Percentiles rank a stretch among this genome's conserved stretches.
phyloP scores from a whole-genome alignment of 1,140 invertebrate genomes.

The Artemia franciscana region DNA sequence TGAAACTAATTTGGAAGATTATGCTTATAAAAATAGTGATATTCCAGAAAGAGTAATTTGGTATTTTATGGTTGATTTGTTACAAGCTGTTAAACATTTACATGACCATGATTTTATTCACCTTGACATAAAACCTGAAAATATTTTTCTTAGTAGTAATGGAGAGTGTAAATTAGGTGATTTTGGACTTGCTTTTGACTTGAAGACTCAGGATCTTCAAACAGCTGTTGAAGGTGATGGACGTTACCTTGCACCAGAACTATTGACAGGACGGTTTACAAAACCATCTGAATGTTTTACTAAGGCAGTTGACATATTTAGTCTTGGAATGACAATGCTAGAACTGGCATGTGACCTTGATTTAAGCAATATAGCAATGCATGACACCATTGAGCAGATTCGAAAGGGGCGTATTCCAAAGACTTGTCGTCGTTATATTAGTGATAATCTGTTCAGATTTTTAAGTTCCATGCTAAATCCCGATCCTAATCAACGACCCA shows the following conservation, averaged over 20 bases:
- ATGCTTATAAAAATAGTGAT: conserved; percentile 23
- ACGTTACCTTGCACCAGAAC: conserved; percentile 45
- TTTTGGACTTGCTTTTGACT: conserved; percentile 43
- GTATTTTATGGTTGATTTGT: conserved; percentile 28
- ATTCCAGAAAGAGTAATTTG: conserved; percentile 26
- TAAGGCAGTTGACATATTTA: conserved; percentile 35
- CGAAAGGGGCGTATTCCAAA: conserved; percentile 27
- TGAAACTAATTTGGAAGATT: conserved; percentile 20
- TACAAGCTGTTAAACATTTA: conserved; percentile 35
- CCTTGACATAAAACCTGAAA: conserved; percentile 51
- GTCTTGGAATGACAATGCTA: conserved; percentile 43
- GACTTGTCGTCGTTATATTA: conserved; percentile 16
- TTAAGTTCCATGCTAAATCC: conserved; percentile 32
- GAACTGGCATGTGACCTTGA: conserved; percentile 44
- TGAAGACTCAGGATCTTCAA: conserved; percentile 19
- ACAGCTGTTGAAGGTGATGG: conserved; percentile 41
- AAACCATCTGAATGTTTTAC: conserved; percentile 27
- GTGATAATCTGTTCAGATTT: conserved; percentile 14
- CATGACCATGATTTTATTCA: conserved; percentile 40
- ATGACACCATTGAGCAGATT: conserved; percentile 18
- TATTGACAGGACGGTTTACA: conserved; percentile 35
- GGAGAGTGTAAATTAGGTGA: conserved; percentile 42
- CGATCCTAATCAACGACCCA: conserved; percentile 25
- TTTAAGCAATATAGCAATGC: conserved; percentile 16
- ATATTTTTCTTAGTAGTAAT: conserved; percentile 36